Percentiles rank a stretch among this genome's conserved stretches.
Conservation (phyloP, 2,888 invertebrate genomes). For the Zaprionus obscuricornis region DNA sequence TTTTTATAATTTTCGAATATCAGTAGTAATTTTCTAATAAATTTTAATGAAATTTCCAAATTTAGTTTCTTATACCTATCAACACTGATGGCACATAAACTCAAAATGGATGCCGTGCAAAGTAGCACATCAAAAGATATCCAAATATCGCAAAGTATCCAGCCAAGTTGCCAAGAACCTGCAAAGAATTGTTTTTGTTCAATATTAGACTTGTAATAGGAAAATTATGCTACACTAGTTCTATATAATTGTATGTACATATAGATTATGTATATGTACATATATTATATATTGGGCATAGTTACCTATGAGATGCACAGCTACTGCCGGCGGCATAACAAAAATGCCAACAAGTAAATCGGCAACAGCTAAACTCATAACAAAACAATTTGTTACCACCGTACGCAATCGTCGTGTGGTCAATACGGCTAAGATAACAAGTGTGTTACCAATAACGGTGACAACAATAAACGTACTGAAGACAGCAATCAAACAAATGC, state of each 20-base stretch:
- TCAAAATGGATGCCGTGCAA: slow-evolving; percentile 72
- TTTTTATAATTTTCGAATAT: slow-evolving; percentile 10
- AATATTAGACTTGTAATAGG: slow-evolving; percentile 34
- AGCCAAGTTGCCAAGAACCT: slow-evolving; percentile 95
- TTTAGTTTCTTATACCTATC: slow-evolving; percentile 45
- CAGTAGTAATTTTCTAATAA: background rate
- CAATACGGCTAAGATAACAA: slow-evolving; percentile 94
- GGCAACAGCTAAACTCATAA: slow-evolving; percentile 96
- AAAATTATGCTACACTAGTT: no score
- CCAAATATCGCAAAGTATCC: slow-evolving; percentile 95
- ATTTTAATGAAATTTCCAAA: no score
- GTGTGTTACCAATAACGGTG: slow-evolving; percentile 92
- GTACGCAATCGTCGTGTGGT: slow-evolving; percentile 94
- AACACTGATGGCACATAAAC: slow-evolving; percentile 59
- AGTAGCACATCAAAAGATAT: slow-evolving; percentile 96
- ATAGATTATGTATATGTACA: no score
- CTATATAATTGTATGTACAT: no score
- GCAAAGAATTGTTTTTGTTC: slow-evolving; percentile 47
- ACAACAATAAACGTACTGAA: slow-evolving; percentile 88
- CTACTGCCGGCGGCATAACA: slow-evolving; percentile 98
- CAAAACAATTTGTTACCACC: slow-evolving; percentile 97
- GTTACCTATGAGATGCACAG: slow-evolving; percentile 90
- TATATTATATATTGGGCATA: slow-evolving; percentile 22
- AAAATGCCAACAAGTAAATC: slow-evolving; percentile 96
- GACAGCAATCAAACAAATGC: slow-evolving; percentile 87